These are phyloP conservation scores for Muschampia plurimacula DNA, from an alignment of 2,888 invertebrate genomes.

Conservation along the genomic window DNA sequence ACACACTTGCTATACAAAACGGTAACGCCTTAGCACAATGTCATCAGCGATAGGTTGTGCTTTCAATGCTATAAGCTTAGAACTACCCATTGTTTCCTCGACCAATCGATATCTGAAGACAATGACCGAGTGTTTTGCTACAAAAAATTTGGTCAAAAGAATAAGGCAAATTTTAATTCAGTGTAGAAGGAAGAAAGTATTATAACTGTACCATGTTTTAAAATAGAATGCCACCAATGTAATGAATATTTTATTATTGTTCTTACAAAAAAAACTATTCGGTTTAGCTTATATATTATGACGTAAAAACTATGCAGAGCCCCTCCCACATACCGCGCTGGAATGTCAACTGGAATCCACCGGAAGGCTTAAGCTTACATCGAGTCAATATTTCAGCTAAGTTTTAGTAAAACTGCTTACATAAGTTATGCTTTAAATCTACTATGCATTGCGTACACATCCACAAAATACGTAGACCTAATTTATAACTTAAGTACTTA, in stretches of 20 bases:
- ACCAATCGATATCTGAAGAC: conserved; percentile 31
- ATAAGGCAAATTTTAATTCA: conserved; percentile 2
- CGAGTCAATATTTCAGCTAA: conserved; percentile 7
- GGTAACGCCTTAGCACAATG: conserved; percentile 23
- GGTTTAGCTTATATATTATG: conserved; percentile 20
- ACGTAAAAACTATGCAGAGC: conserved; percentile 55
- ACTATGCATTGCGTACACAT: conserved; percentile 1
- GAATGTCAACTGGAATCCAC: conserved; percentile 47
- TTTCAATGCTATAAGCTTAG: conserved; percentile 33
- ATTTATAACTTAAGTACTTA: conserved; percentile 1
- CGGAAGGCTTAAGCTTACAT: conserved; percentile 36
- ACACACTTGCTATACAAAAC: conserved; percentile 27
- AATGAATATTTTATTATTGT: background rate
- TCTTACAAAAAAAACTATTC: background rate
- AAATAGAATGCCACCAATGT: background rate
- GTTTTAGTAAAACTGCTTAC: conserved; percentile 22
- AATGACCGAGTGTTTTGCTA: conserved; percentile 20
- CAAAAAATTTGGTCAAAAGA: conserved; percentile 22
- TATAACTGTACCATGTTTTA: background rate
- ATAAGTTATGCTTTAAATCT: conserved; percentile 14
- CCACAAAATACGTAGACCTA: conserved; percentile 12
- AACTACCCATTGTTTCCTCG: conserved; percentile 27
- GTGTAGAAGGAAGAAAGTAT: background rate
- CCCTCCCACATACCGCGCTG: conserved; percentile 56
- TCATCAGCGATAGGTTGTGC: conserved; percentile 27